Conservation (phyloP, 2,888 invertebrate species). For the Apamea anceps region DNA sequence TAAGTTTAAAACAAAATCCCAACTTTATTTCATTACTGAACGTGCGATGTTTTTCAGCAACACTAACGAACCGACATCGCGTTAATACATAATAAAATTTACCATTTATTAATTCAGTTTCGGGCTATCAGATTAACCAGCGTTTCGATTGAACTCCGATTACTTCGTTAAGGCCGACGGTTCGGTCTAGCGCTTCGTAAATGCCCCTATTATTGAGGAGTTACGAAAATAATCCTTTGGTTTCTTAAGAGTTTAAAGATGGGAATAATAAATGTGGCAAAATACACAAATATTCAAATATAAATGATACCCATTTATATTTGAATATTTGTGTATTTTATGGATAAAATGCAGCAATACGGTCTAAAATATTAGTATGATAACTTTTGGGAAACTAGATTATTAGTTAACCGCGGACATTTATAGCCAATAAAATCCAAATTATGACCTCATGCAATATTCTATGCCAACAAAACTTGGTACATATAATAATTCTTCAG, state of each 20-base stretch:
- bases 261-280: not conserved
- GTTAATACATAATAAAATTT: conserved; percentile 63
- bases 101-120: conserved; percentile 63
- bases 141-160: conserved; percentile 46
- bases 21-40: conserved; percentile 2
- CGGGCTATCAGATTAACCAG: conserved; percentile 53
- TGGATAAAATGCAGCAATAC: not conserved
- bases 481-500: conserved; percentile 7
- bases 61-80: conserved; percentile 38
- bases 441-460: conserved; percentile 24
- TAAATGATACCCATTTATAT: too few relatives aligned
- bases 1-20: conserved; percentile 7
- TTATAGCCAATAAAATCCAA: conserved; percentile 28
- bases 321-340: not conserved
- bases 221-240: conserved; percentile 27
- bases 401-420: conserved; percentile 27
- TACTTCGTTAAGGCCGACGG: conserved; percentile 55
- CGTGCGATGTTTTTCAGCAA: conserved; percentile 42
- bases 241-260: not conserved
- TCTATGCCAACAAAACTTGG: conserved; percentile 8
- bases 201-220: conserved; percentile 28
- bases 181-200: conserved; percentile 45
- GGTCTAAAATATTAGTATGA: not conserved
- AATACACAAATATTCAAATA: too few relatives aligned
- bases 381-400: not conserved